phyloP scores from a whole-genome alignment of 2,888 invertebrate species.

The Rhaphigaster nebulosa region DNA sequence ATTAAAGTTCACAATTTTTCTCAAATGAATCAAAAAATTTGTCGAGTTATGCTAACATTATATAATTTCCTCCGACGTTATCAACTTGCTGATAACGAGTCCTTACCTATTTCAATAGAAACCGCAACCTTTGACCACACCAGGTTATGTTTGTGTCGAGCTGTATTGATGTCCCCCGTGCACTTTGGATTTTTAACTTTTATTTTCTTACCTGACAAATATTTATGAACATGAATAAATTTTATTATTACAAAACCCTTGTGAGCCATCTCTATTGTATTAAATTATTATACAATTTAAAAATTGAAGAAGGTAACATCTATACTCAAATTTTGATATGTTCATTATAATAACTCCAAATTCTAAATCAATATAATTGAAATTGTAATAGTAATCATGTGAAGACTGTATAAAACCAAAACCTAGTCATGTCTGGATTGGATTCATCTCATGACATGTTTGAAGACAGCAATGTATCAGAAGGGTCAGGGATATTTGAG shows the following conservation, averaged over 20 bases:
- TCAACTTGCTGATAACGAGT: conserved; percentile 7
- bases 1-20: background rate
- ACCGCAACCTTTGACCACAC: background rate
- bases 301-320: background rate
- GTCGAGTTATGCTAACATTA: background rate
- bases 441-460: conserved; percentile 61
- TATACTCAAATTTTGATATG: background rate
- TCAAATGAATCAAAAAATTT: background rate
- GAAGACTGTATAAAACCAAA: background rate
- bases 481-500: conserved; percentile 29
- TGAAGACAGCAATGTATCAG: conserved; percentile 58
- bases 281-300: background rate
- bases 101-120: background rate
- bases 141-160: conserved; percentile 10
- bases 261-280: background rate
- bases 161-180: background rate
- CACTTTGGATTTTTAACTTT: background rate
- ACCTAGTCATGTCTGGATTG: conserved; percentile 43
- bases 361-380: background rate
- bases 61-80: background rate
- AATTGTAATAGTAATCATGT: conserved; percentile 24
- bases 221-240: background rate
- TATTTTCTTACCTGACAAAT: background rate
- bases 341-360: background rate
- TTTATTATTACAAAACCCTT: background rate